Percentiles rank a stretch among this genome's conserved stretches.
These are phyloP conservation scores for Maccullochella peelii DNA, from an alignment of 2,113 vertebrate species.

Conservation along the genomic window DNA sequence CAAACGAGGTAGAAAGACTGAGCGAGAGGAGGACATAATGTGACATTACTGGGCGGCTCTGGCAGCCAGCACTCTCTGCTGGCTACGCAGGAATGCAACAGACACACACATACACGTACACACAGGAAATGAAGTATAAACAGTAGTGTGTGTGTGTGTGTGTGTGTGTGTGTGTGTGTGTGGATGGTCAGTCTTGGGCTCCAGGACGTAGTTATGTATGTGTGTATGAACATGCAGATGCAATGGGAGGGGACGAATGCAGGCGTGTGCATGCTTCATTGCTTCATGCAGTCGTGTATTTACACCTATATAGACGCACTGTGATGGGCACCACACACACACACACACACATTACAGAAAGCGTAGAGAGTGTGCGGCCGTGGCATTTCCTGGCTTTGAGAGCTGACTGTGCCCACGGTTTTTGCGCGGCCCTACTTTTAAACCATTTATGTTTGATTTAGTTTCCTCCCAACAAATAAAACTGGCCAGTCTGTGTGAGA, in stretches of 20 bases:
- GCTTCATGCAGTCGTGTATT: not conserved
- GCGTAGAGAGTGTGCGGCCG: constrained; percentile 60
- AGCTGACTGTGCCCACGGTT: constrained; percentile 41
- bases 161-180: constrained; percentile 26
- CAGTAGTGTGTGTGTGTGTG: constrained; percentile 39
- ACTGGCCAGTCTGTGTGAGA: constrained; percentile 14
- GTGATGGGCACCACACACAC: constrained; percentile 34
- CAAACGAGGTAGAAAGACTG: not conserved
- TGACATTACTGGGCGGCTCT: constrained; percentile 66
- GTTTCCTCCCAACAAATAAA: constrained; percentile 41
- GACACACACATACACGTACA: constrained; percentile 42
- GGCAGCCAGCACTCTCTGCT: constrained; percentile 57
- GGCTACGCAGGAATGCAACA: constrained; percentile 73
- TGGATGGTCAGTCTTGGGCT: constrained; percentile 20
- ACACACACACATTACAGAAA: constrained; percentile 25
- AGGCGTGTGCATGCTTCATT: not conserved
- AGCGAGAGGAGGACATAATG: constrained; percentile 47
- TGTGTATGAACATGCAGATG: not conserved
- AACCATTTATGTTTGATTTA: constrained; percentile 31
- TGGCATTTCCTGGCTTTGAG: constrained; percentile 72
- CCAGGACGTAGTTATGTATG: constrained; percentile 28
- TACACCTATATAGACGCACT: constrained; percentile 6
- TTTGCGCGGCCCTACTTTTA: constrained; percentile 38
- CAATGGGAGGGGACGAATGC: not conserved
- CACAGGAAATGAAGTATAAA: constrained; percentile 71